These are phyloP conservation scores for Xestoiulus laeticollis DNA, from an alignment of 2,888 invertebrate genomes.

Conservation along the genomic window DNA sequence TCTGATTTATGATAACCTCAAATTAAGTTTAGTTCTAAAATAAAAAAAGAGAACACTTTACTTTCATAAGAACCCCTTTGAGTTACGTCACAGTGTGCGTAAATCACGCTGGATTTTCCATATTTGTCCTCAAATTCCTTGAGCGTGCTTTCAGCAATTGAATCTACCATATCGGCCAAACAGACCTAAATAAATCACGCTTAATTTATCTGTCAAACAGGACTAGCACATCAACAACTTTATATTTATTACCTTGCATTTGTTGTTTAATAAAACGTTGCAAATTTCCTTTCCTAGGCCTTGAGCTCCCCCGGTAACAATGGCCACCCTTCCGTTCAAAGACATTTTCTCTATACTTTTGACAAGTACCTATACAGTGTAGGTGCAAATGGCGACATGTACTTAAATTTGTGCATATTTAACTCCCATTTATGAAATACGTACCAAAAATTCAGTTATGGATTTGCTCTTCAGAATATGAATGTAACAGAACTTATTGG, in stretches of 20 bases:
- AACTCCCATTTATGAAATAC: too few relatives aligned
- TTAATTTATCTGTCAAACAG: neutral
- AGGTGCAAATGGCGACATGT: neutral
- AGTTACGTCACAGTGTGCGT: neutral
- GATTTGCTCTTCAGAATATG: neutral
- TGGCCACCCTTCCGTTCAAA: conserved; percentile 20
- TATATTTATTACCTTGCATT: neutral
- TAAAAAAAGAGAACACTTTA: neutral
- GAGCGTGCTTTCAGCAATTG: neutral
- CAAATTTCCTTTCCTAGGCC: conserved; percentile 31
- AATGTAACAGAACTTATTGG: neutral
- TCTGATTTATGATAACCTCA: neutral
- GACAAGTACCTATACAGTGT: neutral
- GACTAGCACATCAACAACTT: neutral
- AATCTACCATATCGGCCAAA: neutral
- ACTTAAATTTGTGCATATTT: too few relatives aligned
- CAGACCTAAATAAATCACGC: neutral
- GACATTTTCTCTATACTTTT: neutral
- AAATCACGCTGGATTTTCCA: conserved; percentile 27
- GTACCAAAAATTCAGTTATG: neutral
- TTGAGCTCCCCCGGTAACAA: conserved; percentile 34
- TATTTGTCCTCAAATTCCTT: neutral
- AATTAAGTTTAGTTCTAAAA: neutral
- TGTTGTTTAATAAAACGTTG: neutral
- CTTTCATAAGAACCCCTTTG: neutral